Evolutionary conservation across 2,888 invertebrate species (phyloP).

Genomic region (Coenonympha arcania): DNA sequence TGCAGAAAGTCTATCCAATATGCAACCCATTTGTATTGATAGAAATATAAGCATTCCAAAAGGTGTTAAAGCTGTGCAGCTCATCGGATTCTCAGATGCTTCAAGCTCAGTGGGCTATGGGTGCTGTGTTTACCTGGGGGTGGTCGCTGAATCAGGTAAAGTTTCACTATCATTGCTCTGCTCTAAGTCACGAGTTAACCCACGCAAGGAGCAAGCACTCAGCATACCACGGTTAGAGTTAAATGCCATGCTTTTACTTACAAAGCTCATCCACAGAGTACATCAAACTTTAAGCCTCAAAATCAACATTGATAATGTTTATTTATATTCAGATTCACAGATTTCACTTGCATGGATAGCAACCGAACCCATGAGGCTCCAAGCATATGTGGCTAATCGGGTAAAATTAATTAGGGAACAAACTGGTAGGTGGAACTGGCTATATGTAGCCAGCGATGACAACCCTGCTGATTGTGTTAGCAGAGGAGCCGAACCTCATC

Average conservation of each 20-base stretch:
- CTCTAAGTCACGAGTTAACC: not conserved
- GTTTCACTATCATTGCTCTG: not conserved
- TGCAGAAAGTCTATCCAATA: not conserved
- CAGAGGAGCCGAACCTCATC: not conserved
- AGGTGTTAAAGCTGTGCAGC: constrained; percentile 6
- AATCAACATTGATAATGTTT: not conserved
- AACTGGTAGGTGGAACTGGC: not conserved
- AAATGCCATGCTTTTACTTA: constrained; percentile 22
- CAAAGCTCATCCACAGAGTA: constrained; percentile 5
- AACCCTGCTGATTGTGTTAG: not conserved
- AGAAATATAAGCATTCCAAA: not conserved
- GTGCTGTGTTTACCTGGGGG: constrained; percentile 22
- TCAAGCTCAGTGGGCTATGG: constrained; percentile 24
- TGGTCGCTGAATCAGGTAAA: not conserved
- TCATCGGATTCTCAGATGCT: constrained; percentile 23
- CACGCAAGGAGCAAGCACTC: not conserved
- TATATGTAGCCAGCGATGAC: not conserved
- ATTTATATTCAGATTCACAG: constrained; percentile 19
- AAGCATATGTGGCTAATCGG: not conserved
- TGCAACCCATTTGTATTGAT: not conserved
- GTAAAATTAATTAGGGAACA: not conserved
- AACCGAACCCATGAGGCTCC: not conserved
- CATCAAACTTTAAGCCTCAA: not conserved
- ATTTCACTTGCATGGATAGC: not conserved
- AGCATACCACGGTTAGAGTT: constrained; percentile 22